These are phyloP conservation scores for Alauda arvensis DNA, from an alignment of 2,797 vertebrate genomes.

Conservation along the genomic window DNA sequence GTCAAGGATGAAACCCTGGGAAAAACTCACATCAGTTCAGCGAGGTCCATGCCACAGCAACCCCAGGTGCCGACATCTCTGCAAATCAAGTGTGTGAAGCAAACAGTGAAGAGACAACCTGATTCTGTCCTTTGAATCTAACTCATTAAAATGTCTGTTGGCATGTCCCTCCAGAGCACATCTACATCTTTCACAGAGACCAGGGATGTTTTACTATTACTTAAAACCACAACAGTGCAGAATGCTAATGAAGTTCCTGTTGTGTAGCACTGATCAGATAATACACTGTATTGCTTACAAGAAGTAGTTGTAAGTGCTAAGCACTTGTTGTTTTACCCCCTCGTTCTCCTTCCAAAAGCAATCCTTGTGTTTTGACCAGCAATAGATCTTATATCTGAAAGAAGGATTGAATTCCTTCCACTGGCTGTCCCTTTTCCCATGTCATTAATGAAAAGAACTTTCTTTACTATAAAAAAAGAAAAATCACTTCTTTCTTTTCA, in stretches of 20 bases:
- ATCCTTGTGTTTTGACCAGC: background rate
- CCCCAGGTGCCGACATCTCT: background rate
- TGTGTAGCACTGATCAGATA: conserved; percentile 49
- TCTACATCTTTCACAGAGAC: background rate
- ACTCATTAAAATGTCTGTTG: background rate
- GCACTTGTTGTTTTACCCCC: conserved; percentile 1
- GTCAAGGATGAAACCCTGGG: background rate
- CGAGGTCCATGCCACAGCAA: rapidly evolving
- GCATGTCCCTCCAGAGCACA: background rate
- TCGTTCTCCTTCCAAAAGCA: background rate
- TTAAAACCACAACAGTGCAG: conserved; percentile 32
- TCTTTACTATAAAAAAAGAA: background rate
- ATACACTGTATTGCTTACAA: conserved; percentile 6
- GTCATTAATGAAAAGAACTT: background rate
- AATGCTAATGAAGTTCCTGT: conserved; percentile 55
- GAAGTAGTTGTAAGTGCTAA: background rate
- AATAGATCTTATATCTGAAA: background rate
- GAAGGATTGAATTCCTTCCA: background rate
- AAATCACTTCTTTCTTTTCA: background rate
- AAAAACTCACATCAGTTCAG: background rate
- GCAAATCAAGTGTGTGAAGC: background rate
- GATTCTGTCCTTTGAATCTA: background rate
- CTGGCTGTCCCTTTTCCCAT: background rate
- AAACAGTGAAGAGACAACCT: background rate
- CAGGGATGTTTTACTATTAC: conserved; percentile 42